These are phyloP conservation scores for Oscheius sp. DNA, from an alignment of 1,140 invertebrate species.

Conservation along the genomic window DNA sequence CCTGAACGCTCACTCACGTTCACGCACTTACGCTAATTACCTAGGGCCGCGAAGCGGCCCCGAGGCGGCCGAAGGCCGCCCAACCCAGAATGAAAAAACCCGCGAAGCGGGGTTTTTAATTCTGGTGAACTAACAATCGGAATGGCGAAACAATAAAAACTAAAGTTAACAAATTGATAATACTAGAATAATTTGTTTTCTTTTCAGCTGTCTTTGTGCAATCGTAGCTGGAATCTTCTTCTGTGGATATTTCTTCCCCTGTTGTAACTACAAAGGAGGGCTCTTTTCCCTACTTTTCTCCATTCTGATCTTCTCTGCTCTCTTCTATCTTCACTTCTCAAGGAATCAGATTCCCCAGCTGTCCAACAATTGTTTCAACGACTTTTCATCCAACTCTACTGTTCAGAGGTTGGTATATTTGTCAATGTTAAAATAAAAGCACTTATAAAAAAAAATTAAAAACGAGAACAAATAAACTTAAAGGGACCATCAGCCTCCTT, in stretches of 20 bases:
- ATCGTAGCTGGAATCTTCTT: constrained; percentile 7
- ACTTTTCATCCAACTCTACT: background rate
- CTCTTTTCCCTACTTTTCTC: constrained; percentile 9
- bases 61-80: no score
- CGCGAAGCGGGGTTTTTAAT: no score
- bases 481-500: no score
- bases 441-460: no score
- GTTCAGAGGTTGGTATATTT: background rate
- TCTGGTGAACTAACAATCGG: background rate
- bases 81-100: no score
- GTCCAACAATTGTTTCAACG: constrained; percentile 7
- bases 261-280: constrained; percentile 4
- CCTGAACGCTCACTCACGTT: no score
- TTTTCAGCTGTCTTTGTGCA: constrained; percentile 11
- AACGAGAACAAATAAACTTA: no score
- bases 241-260: constrained; percentile 25
- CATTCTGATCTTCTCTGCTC: background rate
- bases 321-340: background rate
- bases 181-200: no score
- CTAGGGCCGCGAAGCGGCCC: no score
- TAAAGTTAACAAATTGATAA: background rate
- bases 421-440: no score
- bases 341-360: constrained; percentile 2
- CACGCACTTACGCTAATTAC: no score
- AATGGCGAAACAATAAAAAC: background rate